These are phyloP conservation scores for Dryobates pubescens DNA, from an alignment of 2,797 vertebrate genomes.

Conservation along the genomic window DNA sequence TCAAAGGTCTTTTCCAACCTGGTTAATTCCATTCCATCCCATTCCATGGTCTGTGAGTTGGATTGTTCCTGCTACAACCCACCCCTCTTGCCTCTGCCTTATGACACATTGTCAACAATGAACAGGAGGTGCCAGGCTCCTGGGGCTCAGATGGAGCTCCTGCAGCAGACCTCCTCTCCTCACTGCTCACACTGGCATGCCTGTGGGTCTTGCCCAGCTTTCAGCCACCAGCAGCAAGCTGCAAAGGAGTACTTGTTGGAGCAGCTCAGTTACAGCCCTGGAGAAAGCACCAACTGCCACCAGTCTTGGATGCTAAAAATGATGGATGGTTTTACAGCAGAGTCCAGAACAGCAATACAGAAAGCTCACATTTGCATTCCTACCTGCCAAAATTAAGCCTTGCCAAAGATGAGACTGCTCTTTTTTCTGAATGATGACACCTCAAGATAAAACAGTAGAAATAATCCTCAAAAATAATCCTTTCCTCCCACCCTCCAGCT, in stretches of 20 bases:
- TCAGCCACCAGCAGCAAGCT: neutral
- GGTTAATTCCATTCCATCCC: too few relatives aligned
- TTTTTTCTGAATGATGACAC: neutral
- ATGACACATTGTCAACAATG: rapidly evolving
- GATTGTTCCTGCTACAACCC: neutral
- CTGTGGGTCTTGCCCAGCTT: neutral
- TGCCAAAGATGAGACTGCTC: conserved; percentile 17
- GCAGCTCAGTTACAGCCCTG: neutral
- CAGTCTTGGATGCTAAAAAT: neutral
- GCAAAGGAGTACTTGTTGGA: neutral
- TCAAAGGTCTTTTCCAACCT: too few relatives aligned
- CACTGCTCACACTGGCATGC: neutral
- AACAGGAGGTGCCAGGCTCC: neutral
- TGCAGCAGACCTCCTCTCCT: neutral
- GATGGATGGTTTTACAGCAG: neutral
- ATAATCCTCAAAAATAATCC: neutral
- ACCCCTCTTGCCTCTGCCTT: neutral
- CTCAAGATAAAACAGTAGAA: neutral
- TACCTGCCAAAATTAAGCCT: conserved; percentile 37
- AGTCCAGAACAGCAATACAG: neutral
- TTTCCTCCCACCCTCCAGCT: neutral
- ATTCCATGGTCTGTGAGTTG: neutral
- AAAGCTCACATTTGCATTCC: neutral
- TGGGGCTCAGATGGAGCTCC: neutral
- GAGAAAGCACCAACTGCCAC: conserved; percentile 6